A percentile compares a stretch with the other conserved stretches of the same genome.
These are phyloP conservation scores for Magallana ariakensis DNA, from an alignment of 1,140 invertebrate genomes.

Conservation along the genomic window DNA sequence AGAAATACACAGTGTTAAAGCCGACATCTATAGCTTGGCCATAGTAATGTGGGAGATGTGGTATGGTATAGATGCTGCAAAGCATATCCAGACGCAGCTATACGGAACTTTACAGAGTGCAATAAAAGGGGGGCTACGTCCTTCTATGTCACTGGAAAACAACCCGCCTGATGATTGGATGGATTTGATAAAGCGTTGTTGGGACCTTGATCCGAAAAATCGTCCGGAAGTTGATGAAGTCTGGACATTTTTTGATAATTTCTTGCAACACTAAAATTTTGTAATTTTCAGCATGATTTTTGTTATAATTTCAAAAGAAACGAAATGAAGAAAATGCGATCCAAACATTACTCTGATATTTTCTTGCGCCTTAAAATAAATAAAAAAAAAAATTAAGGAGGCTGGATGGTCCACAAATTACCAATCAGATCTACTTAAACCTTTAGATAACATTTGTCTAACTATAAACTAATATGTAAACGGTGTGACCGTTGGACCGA, in stretches of 20 bases:
- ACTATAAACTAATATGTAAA: too few species aligned
- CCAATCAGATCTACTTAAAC: too few species aligned
- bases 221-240: conserved; percentile 51
- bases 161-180: conserved; percentile 63
- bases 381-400: too few species aligned
- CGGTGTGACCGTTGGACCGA: too few species aligned
- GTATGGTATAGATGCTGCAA: conserved; percentile 68
- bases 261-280: background rate
- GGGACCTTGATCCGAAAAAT: conserved; percentile 51
- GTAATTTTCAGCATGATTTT: too few species aligned
- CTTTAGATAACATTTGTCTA: too few species aligned
- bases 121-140: conserved; percentile 55
- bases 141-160: conserved; percentile 53
- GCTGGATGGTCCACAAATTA: too few species aligned
- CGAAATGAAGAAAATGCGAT: too few species aligned
- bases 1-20: conserved; percentile 62
- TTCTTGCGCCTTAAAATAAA: too few species aligned
- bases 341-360: too few species aligned
- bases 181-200: conserved; percentile 57
- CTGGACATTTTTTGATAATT: conserved; percentile 49
- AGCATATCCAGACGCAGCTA: conserved; percentile 57
- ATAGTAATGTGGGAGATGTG: conserved; percentile 71
- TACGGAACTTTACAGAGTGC: conserved; percentile 58
- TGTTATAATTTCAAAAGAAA: too few species aligned
- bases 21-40: conserved; percentile 67